Conservation (phyloP, 1,140 invertebrate species). For the Musca vetustissima region DNA sequence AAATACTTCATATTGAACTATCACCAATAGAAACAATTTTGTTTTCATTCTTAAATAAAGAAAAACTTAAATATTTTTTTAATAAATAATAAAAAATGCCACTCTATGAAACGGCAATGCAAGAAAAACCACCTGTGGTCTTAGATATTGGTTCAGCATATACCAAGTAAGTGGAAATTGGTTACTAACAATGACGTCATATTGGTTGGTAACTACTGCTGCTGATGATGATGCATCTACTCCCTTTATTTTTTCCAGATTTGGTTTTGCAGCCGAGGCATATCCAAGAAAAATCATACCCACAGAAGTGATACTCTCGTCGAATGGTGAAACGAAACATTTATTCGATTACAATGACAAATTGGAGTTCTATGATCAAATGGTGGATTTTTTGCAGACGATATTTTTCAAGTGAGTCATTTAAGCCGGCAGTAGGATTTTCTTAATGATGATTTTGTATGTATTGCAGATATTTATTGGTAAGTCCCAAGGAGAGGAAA, state of each 20-base stretch:
- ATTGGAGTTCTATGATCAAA: constrained; percentile 80
- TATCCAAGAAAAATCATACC: constrained; percentile 85
- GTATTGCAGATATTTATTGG: constrained; percentile 72
- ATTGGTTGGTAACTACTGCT: no score
- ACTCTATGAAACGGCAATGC: constrained; percentile 76
- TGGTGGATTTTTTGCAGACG: constrained; percentile 86
- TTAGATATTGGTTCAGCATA: constrained; percentile 90
- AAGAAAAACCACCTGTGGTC: constrained; percentile 87
- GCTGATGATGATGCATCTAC: neutral
- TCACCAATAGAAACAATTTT: no score
- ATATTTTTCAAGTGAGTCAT: constrained; percentile 80
- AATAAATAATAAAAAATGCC: constrained; percentile 57
- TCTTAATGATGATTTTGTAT: no score
- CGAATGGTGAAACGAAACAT: constrained; percentile 64
- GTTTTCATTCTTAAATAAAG: no score
- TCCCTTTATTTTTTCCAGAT: constrained; percentile 61
- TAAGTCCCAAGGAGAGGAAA: constrained; percentile 90
- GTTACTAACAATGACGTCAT: constrained; percentile 25
- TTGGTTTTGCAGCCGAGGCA: constrained; percentile 87
- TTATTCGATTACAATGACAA: constrained; percentile 72
- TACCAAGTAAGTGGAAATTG: constrained; percentile 75
- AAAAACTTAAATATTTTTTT: no score
- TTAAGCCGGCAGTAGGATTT: neutral
- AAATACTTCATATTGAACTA: no score
- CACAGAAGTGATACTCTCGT: constrained; percentile 71